Base-by-base conservation (phyloP, 2,888 invertebrate species). In the Fabriciana adippe region DNA sequence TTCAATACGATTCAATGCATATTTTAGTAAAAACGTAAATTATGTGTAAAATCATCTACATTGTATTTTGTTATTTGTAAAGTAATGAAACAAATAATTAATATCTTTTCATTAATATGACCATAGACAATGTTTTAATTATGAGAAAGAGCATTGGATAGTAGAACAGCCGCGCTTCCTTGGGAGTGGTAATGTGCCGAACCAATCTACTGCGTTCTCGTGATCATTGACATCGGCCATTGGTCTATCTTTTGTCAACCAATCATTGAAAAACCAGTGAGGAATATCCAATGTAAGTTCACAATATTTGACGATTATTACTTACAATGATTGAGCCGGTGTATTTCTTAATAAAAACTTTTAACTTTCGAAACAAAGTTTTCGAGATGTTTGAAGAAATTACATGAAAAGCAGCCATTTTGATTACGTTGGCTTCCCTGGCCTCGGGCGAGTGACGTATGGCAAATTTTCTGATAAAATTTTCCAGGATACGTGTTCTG, bases 171-270 rank as follows among this genome's bases (percentile, higher is more conserved):
- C 86, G 85, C 83, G 88, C 89, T 90, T 87, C 84, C 84, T 87
- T 89, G 94, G 94, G 94, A 95, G 94, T 95, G 94, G 94, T 94
- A 94, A 93, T 90, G 87, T 84, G 88, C 84, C 89, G 90, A 92
- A 90, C 93, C 94, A 93, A 93, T 94, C 94, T 94, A 95, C 94
- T 95, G 94, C 95, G 94, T 95, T 94, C 94, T 93, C 94, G 93
- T 93, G 94, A 94, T 94, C 93, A 93, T 93, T 93, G 93, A 95
- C 95, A 94, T 94, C 95, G 95, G 94, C 95, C 96, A 96, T 96
- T 96, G 95, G 95, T 95, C 95, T 95, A 95, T 94, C 94, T 94
- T 95, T 95, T 94, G 95, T 95, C 95, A 95, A 95, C 96, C 97
- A 97, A 97, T 96, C 96, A 96, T 96, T 94, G 96, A 94, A 95